phyloP scores from a whole-genome alignment of 2,888 invertebrate species.

The Trachelus iudaicus region DNA sequence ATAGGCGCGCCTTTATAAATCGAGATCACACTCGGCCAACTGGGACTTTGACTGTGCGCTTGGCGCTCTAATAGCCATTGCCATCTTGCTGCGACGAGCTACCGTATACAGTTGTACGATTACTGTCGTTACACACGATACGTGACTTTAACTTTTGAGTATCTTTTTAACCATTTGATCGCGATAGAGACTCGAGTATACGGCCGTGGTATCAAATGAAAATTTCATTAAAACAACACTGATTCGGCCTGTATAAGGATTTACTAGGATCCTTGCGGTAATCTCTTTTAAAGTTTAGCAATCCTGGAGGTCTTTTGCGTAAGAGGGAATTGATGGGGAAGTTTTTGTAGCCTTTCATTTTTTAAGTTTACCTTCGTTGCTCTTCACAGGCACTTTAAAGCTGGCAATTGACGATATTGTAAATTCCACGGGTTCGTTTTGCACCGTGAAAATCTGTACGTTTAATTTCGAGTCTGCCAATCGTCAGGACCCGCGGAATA shows the following conservation, averaged over 20 bases:
- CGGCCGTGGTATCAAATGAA: not conserved
- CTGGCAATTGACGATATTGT: not conserved
- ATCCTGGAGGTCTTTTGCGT: not conserved
- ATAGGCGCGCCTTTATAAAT: conserved; percentile 16
- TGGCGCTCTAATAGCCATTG: conserved; percentile 13
- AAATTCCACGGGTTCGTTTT: not conserved
- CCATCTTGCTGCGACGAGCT: not conserved
- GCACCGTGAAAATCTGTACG: not conserved
- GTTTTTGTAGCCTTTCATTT: not conserved
- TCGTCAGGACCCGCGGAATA: not conserved
- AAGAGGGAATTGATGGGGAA: not conserved
- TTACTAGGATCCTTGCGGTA: not conserved
- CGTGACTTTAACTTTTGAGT: not conserved
- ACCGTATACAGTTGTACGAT: not conserved
- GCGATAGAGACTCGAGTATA: not conserved
- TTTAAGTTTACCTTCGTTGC: not conserved
- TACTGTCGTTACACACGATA: not conserved
- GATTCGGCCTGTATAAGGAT: not conserved
- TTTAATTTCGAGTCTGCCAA: not conserved
- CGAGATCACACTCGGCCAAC: conserved; percentile 11
- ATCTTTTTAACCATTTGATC: not conserved
- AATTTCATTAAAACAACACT: not conserved
- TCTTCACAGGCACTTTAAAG: not conserved
- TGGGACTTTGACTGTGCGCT: not conserved
- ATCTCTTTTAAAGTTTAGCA: not conserved